Base-by-base conservation (phyloP, 2,888 invertebrate species). In the Drosophila suboccidentalis region DNA sequence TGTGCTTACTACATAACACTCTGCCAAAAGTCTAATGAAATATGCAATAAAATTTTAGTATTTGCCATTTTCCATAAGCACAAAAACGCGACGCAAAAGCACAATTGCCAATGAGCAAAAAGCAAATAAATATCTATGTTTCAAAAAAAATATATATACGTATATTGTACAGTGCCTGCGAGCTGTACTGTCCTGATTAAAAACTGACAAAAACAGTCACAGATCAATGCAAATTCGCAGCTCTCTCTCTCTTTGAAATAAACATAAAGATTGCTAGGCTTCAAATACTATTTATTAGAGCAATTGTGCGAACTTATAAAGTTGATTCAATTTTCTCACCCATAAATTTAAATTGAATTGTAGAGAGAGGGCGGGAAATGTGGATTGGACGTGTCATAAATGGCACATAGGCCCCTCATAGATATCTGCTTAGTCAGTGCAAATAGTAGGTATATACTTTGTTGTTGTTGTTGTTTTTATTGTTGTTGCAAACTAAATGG, bases 31-130 rank as follows among this genome's bases (percentile, higher is more conserved):
- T 87, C 80, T 85, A 89, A 89, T 87, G 90, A 89, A 89, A 86
- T 86, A 88, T 88, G 88, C 86, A 89, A 88, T 89, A 87, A 89
- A 85, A 88, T 85, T 78, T 79, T 69, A 89, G 76, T 87, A 53
- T 84, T 85, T 87, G 70, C 63, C 77, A 84, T 78, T 84, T 77
- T 55, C 71, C 49, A 80, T 61, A 78, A 71, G 43, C 44, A 57
- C 66, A 61, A 61, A 17, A 13, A 32, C 22, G 41, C 39, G 39
- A 68, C 17, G 62, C 63, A 75, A 75, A 80, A 74, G 69, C 75
- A 61, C 75, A 74, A 70, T 70, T 72, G 49, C 22, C 57, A 43
- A 49, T 53, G 53, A 66, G 60, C 41, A 36, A 55, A 54, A 77
- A 61, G 55, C 69, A 82, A 62, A 78, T 63, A 73, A 59, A 73